These are phyloP conservation scores for Drosophila setosimentum DNA, from an alignment of 2,888 invertebrate species.

Conservation along the genomic window DNA sequence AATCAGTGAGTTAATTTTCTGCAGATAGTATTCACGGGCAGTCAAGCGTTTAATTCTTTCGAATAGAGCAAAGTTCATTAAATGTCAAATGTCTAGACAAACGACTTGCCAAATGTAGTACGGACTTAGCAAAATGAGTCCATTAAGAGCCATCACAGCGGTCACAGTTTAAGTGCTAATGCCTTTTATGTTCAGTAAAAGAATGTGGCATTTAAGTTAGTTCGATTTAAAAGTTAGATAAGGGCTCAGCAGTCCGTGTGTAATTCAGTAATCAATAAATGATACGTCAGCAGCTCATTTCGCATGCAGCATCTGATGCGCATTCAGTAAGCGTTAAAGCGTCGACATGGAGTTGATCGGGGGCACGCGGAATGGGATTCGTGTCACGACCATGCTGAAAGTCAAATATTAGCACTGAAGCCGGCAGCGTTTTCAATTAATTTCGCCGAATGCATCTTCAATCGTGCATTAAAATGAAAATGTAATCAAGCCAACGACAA, in stretches of 20 bases:
- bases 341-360: slow-evolving; percentile 36
- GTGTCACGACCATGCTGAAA: slow-evolving; percentile 35
- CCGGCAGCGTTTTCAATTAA: slow-evolving; percentile 76
- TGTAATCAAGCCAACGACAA: slow-evolving; percentile 67
- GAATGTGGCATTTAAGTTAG: neutral
- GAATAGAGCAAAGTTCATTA: slow-evolving; percentile 22
- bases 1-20: neutral
- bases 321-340: slow-evolving; percentile 57
- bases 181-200: neutral
- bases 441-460: slow-evolving; percentile 74
- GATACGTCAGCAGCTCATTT: slow-evolving; percentile 58
- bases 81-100: slow-evolving; percentile 53
- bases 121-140: slow-evolving; percentile 26
- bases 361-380: neutral
- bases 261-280: slow-evolving; percentile 41
- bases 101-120: slow-evolving; percentile 33
- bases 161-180: slow-evolving; percentile 7
- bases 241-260: slow-evolving; percentile 7
- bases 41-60: slow-evolving; percentile 5
- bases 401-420: slow-evolving; percentile 72
- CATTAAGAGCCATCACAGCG: slow-evolving; percentile 31
- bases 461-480: slow-evolving; percentile 80
- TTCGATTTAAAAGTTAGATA: slow-evolving; percentile 26
- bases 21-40: slow-evolving; percentile 1
- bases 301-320: slow-evolving; percentile 36